Conservation (phyloP, 2,113 vertebrate species). For the Cavia porcellus region DNA sequence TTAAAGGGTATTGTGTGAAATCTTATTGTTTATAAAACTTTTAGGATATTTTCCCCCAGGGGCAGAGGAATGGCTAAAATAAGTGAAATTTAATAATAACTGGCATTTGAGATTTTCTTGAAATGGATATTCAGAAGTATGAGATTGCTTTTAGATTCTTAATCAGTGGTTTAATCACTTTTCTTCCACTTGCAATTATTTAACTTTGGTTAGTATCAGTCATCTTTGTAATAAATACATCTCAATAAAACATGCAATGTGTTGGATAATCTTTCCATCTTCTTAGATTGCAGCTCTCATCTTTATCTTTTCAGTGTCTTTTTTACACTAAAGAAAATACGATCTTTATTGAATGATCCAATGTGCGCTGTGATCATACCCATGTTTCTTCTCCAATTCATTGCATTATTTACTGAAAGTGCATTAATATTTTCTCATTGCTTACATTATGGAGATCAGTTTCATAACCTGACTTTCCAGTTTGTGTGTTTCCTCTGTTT, state of each 20-base stretch:
- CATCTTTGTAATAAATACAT: not conserved
- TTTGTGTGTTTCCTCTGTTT: not conserved
- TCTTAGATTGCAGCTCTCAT: not conserved
- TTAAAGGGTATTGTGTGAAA: not conserved
- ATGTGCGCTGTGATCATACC: not conserved
- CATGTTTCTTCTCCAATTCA: not conserved
- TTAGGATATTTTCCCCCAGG: not conserved
- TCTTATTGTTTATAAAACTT: not conserved
- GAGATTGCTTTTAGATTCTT: not conserved
- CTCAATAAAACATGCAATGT: not conserved
- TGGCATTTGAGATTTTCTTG: not conserved
- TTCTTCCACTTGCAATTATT: not conserved
- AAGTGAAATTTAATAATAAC: not conserved
- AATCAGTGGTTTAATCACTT: not conserved
- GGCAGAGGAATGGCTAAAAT: not conserved
- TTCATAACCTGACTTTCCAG: not conserved
- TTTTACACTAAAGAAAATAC: no score
- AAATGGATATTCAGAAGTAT: not conserved
- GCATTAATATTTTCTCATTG: not conserved
- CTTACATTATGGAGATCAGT: not conserved
- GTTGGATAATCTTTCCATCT: not conserved
- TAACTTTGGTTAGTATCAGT: not conserved
- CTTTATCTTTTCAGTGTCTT: not conserved
- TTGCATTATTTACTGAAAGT: not conserved
- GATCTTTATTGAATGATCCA: not conserved